Evolutionary conservation across 1,140 invertebrate species (phyloP), one percentile per base, ranked within the genome.

Genomic region (Stratiolaelaps scimitus): DNA sequence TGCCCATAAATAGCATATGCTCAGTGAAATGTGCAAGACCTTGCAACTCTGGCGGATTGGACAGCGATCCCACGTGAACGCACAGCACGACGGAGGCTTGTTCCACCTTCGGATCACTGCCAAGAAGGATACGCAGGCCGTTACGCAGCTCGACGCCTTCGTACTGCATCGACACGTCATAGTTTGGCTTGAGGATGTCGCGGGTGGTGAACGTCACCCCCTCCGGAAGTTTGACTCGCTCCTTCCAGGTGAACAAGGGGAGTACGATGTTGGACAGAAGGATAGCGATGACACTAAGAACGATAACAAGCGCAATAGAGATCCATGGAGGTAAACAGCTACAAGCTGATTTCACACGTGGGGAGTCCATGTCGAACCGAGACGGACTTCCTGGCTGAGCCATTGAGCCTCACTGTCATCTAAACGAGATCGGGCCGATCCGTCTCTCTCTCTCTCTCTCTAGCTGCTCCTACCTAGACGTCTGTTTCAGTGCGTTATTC

Each of bases 61-160:
- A 60, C 53, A 60, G 10, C 56, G 69, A 64, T 1, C 53, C 53
- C 17, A 60, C 53, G 23, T 60, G 26, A 29, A 60, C 53, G 23
- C 23, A 60, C 15, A 60, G 53, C 26, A 60, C 17, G 15, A 60
- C 53, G 10, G 26, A 34, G 34, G 23, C 53, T 34, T 29, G 17
- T 60, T 60, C 53, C 26, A 23, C 15, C 34, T 60, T 60, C 53
- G 20, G 17, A 26, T 60, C 53, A 34, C 53, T 60, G 23, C 53
- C 53, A 2, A 60, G 20, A 60, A 60, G 53, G 23, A 26, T 26
- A 23, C 53, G 53, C 15, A 60, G 26, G 4, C 15, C 26, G 20
- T 48, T 48, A 7, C 34, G 17, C 2, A 26, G 53, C 53, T 60
- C 53, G n/a, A 60, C 34, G 20, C 53, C 53, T 60, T 60, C 53